A percentile compares a stretch with the other conserved stretches of the same genome.
These are phyloP conservation scores for Silurus glanis DNA, from an alignment of 2,113 vertebrate genomes.

Conservation along the genomic window DNA sequence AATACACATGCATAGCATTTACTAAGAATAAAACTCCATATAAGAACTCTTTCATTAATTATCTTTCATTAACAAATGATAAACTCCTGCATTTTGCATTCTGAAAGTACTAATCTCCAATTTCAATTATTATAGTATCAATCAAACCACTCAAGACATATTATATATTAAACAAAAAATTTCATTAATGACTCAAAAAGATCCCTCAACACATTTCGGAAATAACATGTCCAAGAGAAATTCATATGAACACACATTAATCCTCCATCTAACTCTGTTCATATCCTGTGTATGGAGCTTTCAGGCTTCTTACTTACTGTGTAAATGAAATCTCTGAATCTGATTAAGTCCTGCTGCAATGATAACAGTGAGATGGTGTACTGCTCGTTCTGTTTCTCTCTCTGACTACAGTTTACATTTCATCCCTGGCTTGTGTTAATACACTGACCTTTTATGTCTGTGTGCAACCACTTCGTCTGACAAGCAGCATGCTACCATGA, in stretches of 20 bases:
- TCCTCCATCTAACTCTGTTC: not conserved
- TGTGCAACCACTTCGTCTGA: conserved; percentile 52
- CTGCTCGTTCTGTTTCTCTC: conserved; percentile 24
- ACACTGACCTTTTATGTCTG: conserved; percentile 54
- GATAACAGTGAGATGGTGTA: conserved; percentile 36
- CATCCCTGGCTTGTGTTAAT: conserved; percentile 43
- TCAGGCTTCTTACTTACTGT: conserved; percentile 39
- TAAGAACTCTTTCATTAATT: not conserved
- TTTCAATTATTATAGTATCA: not conserved
- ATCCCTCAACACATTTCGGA: not conserved
- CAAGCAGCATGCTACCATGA: conserved; percentile 41
- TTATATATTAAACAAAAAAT: not conserved
- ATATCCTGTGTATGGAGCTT: conserved; percentile 2
- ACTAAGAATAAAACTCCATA: not conserved
- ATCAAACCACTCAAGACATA: not conserved
- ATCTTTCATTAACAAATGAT: not conserved
- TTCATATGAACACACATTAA: not conserved
- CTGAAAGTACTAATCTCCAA: not conserved
- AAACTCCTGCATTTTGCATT: not conserved
- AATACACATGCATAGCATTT: not conserved
- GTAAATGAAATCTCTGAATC: conserved; percentile 34
- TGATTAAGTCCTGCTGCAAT: conserved; percentile 40
- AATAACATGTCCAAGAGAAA: not conserved
- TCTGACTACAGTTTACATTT: conserved; percentile 58
- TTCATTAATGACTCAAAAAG: not conserved